Evolutionary conservation across 2,888 invertebrate genomes (phyloP).

Genomic region (Congeria kusceri): DNA sequence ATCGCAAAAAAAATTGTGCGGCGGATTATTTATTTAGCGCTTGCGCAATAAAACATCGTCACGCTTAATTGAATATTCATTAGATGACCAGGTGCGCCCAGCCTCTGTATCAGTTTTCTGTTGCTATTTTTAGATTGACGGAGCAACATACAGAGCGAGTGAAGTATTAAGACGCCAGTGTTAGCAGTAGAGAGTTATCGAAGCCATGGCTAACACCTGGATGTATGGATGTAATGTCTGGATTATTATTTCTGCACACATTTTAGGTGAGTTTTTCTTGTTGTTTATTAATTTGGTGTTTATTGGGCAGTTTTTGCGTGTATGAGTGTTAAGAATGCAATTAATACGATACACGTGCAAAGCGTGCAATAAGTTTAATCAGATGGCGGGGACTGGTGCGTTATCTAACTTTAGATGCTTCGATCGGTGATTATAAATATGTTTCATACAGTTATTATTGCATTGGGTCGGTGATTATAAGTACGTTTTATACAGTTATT

Average conservation of each 20-base stretch:
- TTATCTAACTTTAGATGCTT: too few relatives aligned
- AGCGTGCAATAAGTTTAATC: too few relatives aligned
- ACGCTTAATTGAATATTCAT: conserved; percentile 48
- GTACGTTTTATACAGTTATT: too few relatives aligned
- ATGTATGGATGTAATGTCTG: not conserved
- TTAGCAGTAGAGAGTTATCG: not conserved
- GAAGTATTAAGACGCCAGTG: not conserved
- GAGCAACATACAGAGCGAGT: conserved; percentile 4
- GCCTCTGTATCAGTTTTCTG: conserved; percentile 24
- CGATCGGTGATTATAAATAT: too few relatives aligned
- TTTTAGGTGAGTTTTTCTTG: not conserved
- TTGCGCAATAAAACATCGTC: not conserved
- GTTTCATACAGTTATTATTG: too few relatives aligned
- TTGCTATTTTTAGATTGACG: conserved; percentile 41
- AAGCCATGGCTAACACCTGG: conserved; percentile 5
- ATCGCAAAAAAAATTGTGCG: too few relatives aligned
- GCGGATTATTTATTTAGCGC: conserved; percentile 1
- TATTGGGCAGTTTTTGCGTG: too few relatives aligned
- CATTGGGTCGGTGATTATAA: too few relatives aligned
- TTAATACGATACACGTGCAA: too few relatives aligned
- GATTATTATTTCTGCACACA: not conserved
- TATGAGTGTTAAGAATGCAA: too few relatives aligned
- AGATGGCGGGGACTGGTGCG: too few relatives aligned
- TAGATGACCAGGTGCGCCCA: conserved; percentile 57
- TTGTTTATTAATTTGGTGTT: too few relatives aligned